phyloP scores from a whole-genome alignment of 2,797 vertebrate genomes.

The Falco novaeseelandiae region DNA sequence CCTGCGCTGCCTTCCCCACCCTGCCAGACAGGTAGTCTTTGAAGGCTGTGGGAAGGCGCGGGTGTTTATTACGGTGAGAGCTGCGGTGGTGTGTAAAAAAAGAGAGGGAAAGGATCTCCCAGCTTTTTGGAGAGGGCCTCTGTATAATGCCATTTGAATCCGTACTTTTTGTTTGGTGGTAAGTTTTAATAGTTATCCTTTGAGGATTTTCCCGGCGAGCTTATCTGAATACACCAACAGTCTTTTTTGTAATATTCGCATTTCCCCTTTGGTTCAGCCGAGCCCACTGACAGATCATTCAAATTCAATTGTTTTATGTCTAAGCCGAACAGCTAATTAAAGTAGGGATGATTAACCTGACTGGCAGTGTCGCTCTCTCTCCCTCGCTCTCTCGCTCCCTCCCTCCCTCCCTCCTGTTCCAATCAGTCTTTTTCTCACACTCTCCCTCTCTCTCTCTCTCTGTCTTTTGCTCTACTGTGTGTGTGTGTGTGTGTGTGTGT shows the following conservation, averaged over 20 bases:
- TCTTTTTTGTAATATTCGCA: conserved; percentile 83
- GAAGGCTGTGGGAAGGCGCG: not conserved
- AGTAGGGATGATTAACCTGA: conserved; percentile 97
- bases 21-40: not conserved
- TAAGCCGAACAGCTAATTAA: conserved; percentile 95
- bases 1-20: not conserved
- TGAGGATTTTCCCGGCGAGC: conserved; percentile 80
- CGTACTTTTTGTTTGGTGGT: conserved; percentile 81
- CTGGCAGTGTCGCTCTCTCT: conserved; percentile 88
- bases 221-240: conserved; percentile 84
- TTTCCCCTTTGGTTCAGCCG: conserved; percentile 86
- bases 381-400: conserved; percentile 73
- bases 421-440: conserved; percentile 74
- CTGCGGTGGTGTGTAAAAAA: conserved; percentile 14
- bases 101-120: conserved; percentile 38
- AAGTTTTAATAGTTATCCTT: conserved; percentile 84
- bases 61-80: conserved; percentile 21
- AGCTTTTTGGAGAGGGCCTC: conserved; percentile 65
- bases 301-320: conserved; percentile 91
- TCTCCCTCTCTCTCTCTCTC: conserved; percentile 44
- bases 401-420: conserved; percentile 72
- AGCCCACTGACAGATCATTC: conserved; percentile 89
- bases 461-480: conserved; percentile 72
- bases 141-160: conserved; percentile 70
- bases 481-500: not conserved